phyloP scores from a whole-genome alignment of 2,113 vertebrate species.

The Epinephelus cyanopodus region DNA sequence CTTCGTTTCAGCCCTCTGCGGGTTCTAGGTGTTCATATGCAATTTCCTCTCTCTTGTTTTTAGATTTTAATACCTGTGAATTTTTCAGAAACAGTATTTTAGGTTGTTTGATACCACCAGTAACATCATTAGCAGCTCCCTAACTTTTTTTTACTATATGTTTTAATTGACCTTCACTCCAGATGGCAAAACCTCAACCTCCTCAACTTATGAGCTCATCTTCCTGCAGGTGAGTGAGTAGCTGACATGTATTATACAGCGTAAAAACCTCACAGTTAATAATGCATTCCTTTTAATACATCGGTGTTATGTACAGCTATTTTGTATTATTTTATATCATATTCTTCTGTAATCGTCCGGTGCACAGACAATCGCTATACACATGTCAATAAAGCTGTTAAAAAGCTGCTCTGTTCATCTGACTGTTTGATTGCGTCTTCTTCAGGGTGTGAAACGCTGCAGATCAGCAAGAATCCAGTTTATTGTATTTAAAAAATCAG shows the following conservation, averaged over 20 bases:
- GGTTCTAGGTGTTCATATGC: conserved; percentile 41
- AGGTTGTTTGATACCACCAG: conserved; percentile 38
- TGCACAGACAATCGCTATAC: conserved; percentile 87
- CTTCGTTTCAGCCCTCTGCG: conserved; percentile 14
- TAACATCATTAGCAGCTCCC: conserved; percentile 39
- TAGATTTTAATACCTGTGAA: conserved; percentile 29
- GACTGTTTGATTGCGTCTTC: background rate
- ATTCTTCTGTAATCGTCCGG: conserved; percentile 81
- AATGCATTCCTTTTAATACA: conserved; percentile 75
- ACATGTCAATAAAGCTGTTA: conserved; percentile 85
- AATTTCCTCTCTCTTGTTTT: conserved; percentile 37
- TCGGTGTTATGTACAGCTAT: conserved; percentile 69
- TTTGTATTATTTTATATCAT: conserved; percentile 77
- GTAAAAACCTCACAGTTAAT: conserved; percentile 68
- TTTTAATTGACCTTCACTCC: conserved; percentile 34
- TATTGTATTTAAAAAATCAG: background rate
- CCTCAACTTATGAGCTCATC: conserved; percentile 56
- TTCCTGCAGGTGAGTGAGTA: conserved; percentile 45
- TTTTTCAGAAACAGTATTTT: conserved; percentile 45
- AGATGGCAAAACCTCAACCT: conserved; percentile 58
- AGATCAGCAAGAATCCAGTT: background rate
- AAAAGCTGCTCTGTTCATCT: conserved; percentile 42
- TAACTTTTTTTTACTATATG: conserved; percentile 22
- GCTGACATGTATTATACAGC: conserved; percentile 64
- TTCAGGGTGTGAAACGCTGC: background rate